Conservation (phyloP, 2,113 vertebrate genomes). For the Prochilodus magdalenae region DNA sequence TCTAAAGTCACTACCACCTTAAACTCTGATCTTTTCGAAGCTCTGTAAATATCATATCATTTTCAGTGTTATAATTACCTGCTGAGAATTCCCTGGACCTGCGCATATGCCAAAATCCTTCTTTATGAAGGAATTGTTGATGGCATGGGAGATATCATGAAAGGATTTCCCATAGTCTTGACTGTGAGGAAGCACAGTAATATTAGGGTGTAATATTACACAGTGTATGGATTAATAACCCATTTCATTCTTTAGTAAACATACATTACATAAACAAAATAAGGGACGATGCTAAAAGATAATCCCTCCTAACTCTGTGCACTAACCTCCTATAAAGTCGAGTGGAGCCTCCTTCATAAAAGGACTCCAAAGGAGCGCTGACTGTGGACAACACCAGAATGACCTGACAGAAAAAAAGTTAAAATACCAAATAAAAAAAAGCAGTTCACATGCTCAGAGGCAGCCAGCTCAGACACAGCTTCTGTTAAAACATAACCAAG, state of each 20-base stretch:
- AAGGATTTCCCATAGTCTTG: constrained; percentile 83
- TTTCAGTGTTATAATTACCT: constrained; percentile 59
- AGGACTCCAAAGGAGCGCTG: constrained; percentile 67
- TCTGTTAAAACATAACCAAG: background rate
- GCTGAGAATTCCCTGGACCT: constrained; percentile 74
- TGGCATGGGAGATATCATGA: constrained; percentile 76
- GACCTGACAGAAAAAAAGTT: constrained; percentile 67
- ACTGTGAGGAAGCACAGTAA: constrained; percentile 60
- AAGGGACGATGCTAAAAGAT: background rate
- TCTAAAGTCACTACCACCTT: too few species aligned
- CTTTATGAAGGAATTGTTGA: constrained; percentile 79
- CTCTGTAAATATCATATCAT: background rate
- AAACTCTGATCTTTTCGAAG: too few species aligned
- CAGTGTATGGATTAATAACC: too few species aligned
- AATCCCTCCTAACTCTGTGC: background rate
- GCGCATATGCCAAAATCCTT: constrained; percentile 81
- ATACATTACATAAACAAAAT: background rate
- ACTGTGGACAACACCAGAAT: constrained; percentile 80
- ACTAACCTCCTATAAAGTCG: constrained; percentile 81
- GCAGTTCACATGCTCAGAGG: background rate
- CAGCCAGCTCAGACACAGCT: background rate
- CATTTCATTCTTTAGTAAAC: background rate
- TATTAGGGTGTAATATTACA: background rate
- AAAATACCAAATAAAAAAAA: too few species aligned
- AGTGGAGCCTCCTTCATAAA: constrained; percentile 71